Conservation (phyloP, 2,113 vertebrate genomes). For the Gavialis gangeticus region DNA sequence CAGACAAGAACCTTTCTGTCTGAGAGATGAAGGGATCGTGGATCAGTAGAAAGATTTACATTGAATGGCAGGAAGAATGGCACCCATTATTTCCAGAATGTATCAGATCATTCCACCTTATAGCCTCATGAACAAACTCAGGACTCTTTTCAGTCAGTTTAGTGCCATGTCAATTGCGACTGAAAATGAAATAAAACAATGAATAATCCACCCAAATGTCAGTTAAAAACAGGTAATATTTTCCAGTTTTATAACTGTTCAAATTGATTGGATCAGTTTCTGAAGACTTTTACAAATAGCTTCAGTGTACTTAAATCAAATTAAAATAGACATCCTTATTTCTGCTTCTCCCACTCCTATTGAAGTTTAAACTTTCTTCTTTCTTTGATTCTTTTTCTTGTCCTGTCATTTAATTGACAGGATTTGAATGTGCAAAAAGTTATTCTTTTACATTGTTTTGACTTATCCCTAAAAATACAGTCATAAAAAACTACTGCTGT, state of each 20-base stretch:
- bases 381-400: background rate
- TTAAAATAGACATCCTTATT: background rate
- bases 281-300: background rate
- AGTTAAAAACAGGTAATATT: too few relatives aligned
- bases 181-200: background rate
- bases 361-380: background rate
- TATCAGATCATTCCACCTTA: background rate
- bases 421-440: background rate
- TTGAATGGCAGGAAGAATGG: background rate
- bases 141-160: background rate
- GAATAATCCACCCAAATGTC: background rate
- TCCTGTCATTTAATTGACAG: background rate
- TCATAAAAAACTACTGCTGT: background rate
- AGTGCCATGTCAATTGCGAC: background rate
- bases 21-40: rapidly evolving
- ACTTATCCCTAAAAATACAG: background rate
- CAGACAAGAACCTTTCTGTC: background rate
- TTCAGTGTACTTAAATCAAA: background rate
- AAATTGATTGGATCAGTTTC: background rate
- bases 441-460: background rate
- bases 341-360: background rate
- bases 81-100: background rate
- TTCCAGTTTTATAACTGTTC: too few relatives aligned
- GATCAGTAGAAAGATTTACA: background rate
- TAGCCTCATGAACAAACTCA: background rate